Conservation (phyloP, 2,113 vertebrate genomes). For the Mus spicilegus region DNA sequence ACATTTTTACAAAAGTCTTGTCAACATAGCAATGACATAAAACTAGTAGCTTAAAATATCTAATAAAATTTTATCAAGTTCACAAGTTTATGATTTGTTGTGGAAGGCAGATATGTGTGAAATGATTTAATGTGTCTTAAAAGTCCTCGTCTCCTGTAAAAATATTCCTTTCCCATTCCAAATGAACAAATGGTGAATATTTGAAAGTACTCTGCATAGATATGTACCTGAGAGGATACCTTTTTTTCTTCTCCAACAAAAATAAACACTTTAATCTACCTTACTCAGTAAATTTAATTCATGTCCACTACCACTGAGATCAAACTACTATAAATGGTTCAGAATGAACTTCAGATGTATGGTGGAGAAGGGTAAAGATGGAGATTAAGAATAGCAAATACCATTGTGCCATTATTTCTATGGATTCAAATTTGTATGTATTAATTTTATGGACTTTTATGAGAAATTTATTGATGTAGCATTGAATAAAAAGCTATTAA, state of each 20-base stretch:
- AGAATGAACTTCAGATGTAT: not conserved
- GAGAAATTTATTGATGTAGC: not conserved
- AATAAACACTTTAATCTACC: not conserved
- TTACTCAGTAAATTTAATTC: not conserved
- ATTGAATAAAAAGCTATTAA: not conserved
- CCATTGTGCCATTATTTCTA: not conserved
- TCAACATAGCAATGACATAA: not conserved
- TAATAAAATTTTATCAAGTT: not conserved
- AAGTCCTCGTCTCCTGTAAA: not conserved
- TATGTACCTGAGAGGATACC: not conserved
- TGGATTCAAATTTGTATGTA: not conserved
- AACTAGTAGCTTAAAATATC: not conserved
- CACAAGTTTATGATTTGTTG: not conserved
- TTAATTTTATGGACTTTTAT: not conserved
- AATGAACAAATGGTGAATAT: not conserved
- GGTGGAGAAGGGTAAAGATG: not conserved
- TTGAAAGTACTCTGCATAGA: not conserved
- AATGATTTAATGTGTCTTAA: not conserved
- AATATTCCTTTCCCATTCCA: not conserved
- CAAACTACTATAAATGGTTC: not conserved
- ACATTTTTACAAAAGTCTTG: not conserved
- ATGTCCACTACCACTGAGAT: not conserved
- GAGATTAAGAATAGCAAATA: not conserved
- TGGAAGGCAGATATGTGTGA: not conserved
- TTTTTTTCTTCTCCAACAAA: constrained; percentile 6